Evolutionary conservation across 1,140 invertebrate species (phyloP).

Genomic region (Medauroidea extradentata): DNA sequence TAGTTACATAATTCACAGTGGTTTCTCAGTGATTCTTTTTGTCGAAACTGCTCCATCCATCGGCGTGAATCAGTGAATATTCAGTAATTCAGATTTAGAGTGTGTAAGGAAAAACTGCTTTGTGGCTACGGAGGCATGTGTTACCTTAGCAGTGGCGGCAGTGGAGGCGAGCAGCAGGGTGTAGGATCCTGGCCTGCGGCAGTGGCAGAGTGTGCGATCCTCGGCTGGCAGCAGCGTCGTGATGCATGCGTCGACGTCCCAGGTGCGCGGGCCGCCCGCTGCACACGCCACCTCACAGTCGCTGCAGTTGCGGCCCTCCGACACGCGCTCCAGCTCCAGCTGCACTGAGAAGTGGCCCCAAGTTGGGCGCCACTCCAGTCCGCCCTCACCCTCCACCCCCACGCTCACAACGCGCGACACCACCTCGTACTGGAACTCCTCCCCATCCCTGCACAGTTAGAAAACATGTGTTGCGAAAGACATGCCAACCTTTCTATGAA

Average conservation of each 20-base stretch:
- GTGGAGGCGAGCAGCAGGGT: slow-evolving; percentile 52
- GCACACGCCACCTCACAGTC: slow-evolving; percentile 51
- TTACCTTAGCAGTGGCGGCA: not conserved
- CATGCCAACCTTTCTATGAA: too few relatives aligned
- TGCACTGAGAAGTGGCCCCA: slow-evolving; percentile 40
- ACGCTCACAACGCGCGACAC: slow-evolving; percentile 56
- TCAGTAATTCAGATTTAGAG: too few relatives aligned
- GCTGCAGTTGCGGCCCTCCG: slow-evolving; percentile 29
- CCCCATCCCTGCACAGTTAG: slow-evolving; percentile 58
- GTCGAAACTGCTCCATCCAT: too few relatives aligned
- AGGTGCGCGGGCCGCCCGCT: slow-evolving; percentile 36
- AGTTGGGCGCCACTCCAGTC: slow-evolving; percentile 23
- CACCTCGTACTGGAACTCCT: slow-evolving; percentile 60
- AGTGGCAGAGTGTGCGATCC: slow-evolving; percentile 15
- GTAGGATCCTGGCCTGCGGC: slow-evolving; percentile 42
- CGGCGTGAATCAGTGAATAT: too few relatives aligned
- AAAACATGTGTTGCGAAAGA: too few relatives aligned
- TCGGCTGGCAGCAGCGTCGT: not conserved
- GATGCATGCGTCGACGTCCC: slow-evolving; percentile 19
- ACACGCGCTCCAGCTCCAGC: slow-evolving; percentile 38
- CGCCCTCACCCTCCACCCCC: slow-evolving; percentile 48
- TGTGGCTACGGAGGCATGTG: not conserved
- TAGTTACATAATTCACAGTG: too few relatives aligned
- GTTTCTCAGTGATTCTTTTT: too few relatives aligned
- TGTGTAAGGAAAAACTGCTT: too few relatives aligned